These are phyloP conservation scores for Streptopelia turtur DNA, from an alignment of 2,797 vertebrate species.

Conservation along the genomic window DNA sequence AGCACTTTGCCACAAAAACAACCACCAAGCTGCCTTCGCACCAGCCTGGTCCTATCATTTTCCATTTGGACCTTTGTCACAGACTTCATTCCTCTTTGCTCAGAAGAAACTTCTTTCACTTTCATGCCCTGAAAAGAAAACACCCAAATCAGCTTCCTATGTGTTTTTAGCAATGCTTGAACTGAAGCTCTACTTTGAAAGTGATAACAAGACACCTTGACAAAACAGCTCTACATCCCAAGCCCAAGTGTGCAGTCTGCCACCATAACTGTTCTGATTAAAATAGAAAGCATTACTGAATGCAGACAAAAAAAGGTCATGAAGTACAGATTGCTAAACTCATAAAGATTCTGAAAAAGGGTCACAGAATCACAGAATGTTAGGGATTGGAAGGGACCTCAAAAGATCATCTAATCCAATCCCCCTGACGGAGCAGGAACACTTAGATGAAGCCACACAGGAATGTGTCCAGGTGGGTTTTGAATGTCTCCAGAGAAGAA, in stretches of 20 bases:
- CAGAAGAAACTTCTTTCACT: constrained; percentile 2
- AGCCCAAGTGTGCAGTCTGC: constrained; percentile 38
- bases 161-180: constrained; percentile 33
- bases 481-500: too few species aligned
- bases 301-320: background rate
- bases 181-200: background rate
- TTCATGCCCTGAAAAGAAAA: constrained; percentile 39
- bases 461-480: too few species aligned
- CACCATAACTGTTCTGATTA: constrained; percentile 29
- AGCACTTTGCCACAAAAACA: background rate
- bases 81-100: background rate
- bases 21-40: background rate
- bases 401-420: too few species aligned
- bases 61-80: background rate
- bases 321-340: background rate
- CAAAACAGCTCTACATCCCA: background rate
- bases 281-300: constrained; percentile 49
- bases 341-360: background rate
- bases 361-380: background rate
- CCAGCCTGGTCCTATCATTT: background rate
- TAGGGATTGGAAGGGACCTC: too few species aligned
- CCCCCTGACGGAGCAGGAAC: too few species aligned
- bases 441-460: too few species aligned
- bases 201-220: constrained; percentile 48
- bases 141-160: background rate